Evolutionary conservation across 1,140 invertebrate species (phyloP), one percentile per base, ranked within the genome.

Genomic region (Diorhabda sublineata): DNA sequence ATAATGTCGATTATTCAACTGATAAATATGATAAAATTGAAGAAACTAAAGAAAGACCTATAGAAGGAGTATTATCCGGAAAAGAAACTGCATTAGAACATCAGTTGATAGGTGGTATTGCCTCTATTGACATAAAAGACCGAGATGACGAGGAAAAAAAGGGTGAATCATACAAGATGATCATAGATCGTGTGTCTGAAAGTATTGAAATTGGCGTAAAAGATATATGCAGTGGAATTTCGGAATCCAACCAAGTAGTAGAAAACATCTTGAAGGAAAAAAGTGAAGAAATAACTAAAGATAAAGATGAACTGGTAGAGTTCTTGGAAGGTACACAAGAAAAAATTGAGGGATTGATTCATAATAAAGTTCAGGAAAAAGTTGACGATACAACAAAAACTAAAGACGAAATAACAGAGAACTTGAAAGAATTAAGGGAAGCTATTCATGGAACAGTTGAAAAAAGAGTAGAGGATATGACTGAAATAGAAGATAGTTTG

Each of bases 391-490:
- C 47, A 52, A 52, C 0, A 8, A 6, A 3, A 52, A n/a, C 59
- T 8, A 61, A 61, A 11, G 59, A 61, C 0, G 5, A 11, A 7
- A 11, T 42, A 6, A 3, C 59, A 42, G 26, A 41, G 26, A 61
- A 11, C 11, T 43, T 6, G 6, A 61, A 61, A 61, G 59, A 61
- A 61, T 7, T 42, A 11, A 42, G 3, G 43, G 61, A 47, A 64
- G 7, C 9, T 41, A 26, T 41, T 6, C 61, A 64, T 8, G 2
- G 9, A 8, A 9, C 42, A 8, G 45, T 4, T 42, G 7, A 66
- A 41, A 26, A 68, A 68, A 68, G 44, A 45, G 59, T 61, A 26
- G 60, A 68, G 43, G 56, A 47, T 6, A 41, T 61, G 45, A 8
- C n/a, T 8, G n/a, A 52, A n/a, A 2, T 3, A 52, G 26, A 26